Evolutionary conservation across 2,797 vertebrate genomes (phyloP), one percentile per base, ranked within the genome.

Genomic region (Falco rusticolus): DNA sequence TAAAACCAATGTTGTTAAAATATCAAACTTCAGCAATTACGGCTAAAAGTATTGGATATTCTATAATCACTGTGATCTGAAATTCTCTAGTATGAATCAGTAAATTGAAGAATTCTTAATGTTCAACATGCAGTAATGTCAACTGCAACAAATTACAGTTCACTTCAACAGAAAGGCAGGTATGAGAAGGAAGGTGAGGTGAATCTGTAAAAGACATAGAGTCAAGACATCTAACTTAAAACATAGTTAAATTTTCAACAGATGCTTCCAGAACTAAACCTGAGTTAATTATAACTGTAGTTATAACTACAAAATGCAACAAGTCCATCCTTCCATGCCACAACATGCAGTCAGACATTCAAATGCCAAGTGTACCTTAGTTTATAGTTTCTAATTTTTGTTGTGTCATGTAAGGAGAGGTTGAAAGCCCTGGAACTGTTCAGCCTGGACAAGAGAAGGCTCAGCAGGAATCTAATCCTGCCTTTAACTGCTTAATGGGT

Each of bases 61-160:
- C 22, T 48, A 8, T 33, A 65, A 41, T 64, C 28, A 82, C 19
- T 41, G 6, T 41, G 68, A 53, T 11, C 84, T 18, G 24, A 76
- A 72, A 45, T 53, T 86, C 13, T 37, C 21, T 45, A 39, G 7
- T 41, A 60, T 53, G 31, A 80, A 43, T 28, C 29, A 71, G 13
- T 57, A 80, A 63, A 84, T 7, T 77, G 54, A 77, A 72, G 39
- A 72, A 84, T n/a, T 61, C 29, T 41, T 70, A 22, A 57, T 77
- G 15, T 7, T 84, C 10, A 47, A 16, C 0, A 1, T 2, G 2
- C 21, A 39, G 21, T n/a, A 56, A 31, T 13, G 19, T 64, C 10
- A 68, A 39, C 16, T 21, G 24, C 24, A 88, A 43, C 10, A 68
- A 39, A 68, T 33, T 50, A 16, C 25, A 48, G 14, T 72, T 85